These are phyloP conservation scores for Papilio protenor DNA, from an alignment of 2,888 invertebrate species.

Conservation along the genomic window DNA sequence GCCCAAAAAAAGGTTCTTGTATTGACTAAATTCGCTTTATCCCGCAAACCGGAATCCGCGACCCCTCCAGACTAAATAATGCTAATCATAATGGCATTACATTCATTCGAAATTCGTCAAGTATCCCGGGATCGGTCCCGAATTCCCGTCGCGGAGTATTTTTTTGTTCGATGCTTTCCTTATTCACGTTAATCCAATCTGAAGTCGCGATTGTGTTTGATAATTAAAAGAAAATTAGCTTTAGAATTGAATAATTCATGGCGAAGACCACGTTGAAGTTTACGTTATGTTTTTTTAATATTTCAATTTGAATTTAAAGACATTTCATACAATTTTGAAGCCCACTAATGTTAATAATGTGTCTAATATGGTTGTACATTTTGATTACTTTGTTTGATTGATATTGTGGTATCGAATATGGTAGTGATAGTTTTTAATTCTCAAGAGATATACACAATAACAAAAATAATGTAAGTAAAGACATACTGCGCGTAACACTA, in stretches of 20 bases:
- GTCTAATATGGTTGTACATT: no score
- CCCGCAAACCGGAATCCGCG: slow-evolving; percentile 79
- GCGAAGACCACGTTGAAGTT: slow-evolving; percentile 6
- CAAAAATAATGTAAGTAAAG: not conserved
- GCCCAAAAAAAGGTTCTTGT: slow-evolving; percentile 71
- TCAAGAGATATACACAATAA: not conserved
- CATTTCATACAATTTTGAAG: no score
- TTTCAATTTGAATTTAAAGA: not conserved
- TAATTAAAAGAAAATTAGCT: slow-evolving; percentile 59
- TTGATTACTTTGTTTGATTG: not conserved
- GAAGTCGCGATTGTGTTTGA: slow-evolving; percentile 58
- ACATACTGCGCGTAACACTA: slow-evolving; percentile 39
- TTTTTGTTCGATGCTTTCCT: slow-evolving; percentile 72
- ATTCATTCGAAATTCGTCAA: slow-evolving; percentile 82
- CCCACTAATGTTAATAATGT: no score
- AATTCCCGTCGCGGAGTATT: slow-evolving; percentile 61
- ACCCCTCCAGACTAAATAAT: slow-evolving; percentile 78
- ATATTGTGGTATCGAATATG: not conserved
- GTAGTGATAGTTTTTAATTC: not conserved
- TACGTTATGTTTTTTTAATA: slow-evolving; percentile 10
- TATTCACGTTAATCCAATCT: slow-evolving; percentile 72
- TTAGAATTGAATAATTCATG: slow-evolving; percentile 55
- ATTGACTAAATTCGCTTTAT: slow-evolving; percentile 78
- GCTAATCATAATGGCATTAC: slow-evolving; percentile 84
- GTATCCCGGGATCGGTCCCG: slow-evolving; percentile 70